Evolutionary conservation across 2,113 vertebrate species (phyloP), one percentile per base, ranked within the genome.

Genomic region (Chlamydotis undulata): DNA sequence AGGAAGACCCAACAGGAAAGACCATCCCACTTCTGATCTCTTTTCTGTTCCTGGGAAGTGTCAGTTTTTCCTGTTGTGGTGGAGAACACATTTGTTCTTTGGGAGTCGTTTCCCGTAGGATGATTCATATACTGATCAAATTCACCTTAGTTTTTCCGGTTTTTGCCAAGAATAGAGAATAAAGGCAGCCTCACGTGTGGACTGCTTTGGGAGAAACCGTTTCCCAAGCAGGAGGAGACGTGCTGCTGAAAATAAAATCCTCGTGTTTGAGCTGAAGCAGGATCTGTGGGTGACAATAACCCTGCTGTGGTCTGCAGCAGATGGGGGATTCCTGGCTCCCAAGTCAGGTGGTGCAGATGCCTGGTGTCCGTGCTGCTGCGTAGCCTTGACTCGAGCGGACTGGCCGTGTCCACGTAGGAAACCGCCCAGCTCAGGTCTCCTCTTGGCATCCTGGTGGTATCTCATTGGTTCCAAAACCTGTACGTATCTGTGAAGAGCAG

Each of bases 41-140:
- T 45, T 45, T 19, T 45, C 22, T 75, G 41, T 41, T 67, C 39
- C 35, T 33, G 6, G 0, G 19, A 56, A 45, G 37, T 23, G 59
- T 57, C n/a, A 10, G 19, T 21, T 53, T 31, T 90, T 94, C 79
- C 91, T 74, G 68, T 71, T 50, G 50, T 52, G 69, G 21, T 63
- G 83, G 39, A 43, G 50, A 53, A 7, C 14, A 9, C 2, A 0
- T 69, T 65, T 60, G 19, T 61, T 41, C 39, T 61, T 23, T 33
- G 68, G 23, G 69, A 77, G 18, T 19, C 43, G n/a, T 75, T 94
- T 94, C 91, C 94, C 83, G 55, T 9, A 3, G 56, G 41, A 79
- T 24, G 55, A 63, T 67, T 47, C 1, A 0, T 4, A 33, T 6
- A 2, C 31, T 49, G 33, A 5, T 5, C 0, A 5, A 60, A n/a